Conservation (phyloP, 2,888 invertebrate species). For the Orgyia antiqua region DNA sequence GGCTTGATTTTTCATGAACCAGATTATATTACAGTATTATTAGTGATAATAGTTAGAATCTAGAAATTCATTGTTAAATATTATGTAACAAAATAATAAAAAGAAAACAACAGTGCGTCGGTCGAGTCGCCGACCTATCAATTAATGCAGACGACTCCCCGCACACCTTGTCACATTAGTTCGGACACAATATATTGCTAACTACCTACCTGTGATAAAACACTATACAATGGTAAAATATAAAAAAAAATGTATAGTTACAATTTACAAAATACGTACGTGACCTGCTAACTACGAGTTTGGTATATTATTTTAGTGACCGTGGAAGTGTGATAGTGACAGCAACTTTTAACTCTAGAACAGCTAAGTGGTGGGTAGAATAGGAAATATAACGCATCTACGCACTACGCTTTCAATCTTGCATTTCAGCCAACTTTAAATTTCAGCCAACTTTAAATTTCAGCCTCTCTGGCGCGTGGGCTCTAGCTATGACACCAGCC, state of each 20-base stretch:
- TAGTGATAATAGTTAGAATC: conserved; percentile 78
- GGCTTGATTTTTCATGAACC: conserved; percentile 78
- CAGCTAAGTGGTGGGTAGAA: conserved; percentile 61
- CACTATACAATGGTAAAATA: conserved; percentile 78
- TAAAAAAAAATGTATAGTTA: conserved; percentile 72
- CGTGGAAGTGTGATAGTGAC: conserved; percentile 38
- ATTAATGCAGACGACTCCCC: conserved; percentile 37
- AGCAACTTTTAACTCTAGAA: conserved; percentile 59
- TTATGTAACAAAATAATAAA: conserved; percentile 71
- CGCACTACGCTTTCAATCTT: conserved; percentile 47
- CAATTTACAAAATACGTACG: conserved; percentile 74
- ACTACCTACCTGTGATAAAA: conserved; percentile 66
- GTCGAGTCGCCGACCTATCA: conserved; percentile 47
- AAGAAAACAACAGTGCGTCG: conserved; percentile 67
- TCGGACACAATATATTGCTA: conserved; percentile 58
- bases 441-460: conserved; percentile 1
- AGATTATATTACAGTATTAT: conserved; percentile 79
- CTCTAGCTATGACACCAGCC: conserved; percentile 33
- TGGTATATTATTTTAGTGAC: conserved; percentile 70
- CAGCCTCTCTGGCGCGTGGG: conserved; percentile 20
- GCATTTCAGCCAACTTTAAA: conserved; percentile 13
- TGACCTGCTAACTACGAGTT: conserved; percentile 74
- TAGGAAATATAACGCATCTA: conserved; percentile 43
- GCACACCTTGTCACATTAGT: conserved; percentile 33
- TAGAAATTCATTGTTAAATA: conserved; percentile 78